Base-by-base conservation (phyloP, 2,888 invertebrate genomes). In the Dascillus cervinus region DNA sequence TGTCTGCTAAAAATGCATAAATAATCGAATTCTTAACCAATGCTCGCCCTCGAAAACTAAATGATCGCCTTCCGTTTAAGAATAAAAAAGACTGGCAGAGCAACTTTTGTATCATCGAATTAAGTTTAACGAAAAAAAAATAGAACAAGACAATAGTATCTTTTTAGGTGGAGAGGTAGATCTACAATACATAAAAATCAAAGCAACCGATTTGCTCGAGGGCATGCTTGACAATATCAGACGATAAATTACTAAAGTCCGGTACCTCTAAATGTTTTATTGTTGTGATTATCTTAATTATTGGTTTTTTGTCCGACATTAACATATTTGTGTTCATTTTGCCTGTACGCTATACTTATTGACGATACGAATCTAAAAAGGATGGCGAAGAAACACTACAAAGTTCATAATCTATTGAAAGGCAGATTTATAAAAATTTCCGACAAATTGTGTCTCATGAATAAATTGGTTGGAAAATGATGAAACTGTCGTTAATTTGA, bases 201-300 rank as follows among this genome's bases (percentile, higher is more conserved):
- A 41, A 52, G 53, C 52, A 43, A 51, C 49, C 48, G 51, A 50
- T 38, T 47, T 46, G 53, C 52, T 47, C 41, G 32, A 46, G 58
- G 46, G 41, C 34, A 32, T 39, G 45, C 52, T 58, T 59, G 58
- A 60, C 60, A 60, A 58, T 57, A 57, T 56, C 55, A 44, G 44
- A 44, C 58, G 48, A 61, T 61, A 60, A 60, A 61, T 60, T 52
- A 55, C 49, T 39, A 34, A 37, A 38, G 42, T 32, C 40, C 44
- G 50, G 44, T 45, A 49, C 47, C 49, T 53, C 45, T 46, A 53
- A 55, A 55, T 52, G 53, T 53, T 56, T 55, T 56, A 56, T 57
- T 60, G 50, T 53, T 50, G 50, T 52, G 55, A 58, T 60, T 60
- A 60, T 60, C 60, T 60, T 60, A 61, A 60, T 60, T 59, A 56